Evolutionary conservation across 2,888 invertebrate species (phyloP), one percentile per base, ranked within the genome.

Genomic region (Dione juno): DNA sequence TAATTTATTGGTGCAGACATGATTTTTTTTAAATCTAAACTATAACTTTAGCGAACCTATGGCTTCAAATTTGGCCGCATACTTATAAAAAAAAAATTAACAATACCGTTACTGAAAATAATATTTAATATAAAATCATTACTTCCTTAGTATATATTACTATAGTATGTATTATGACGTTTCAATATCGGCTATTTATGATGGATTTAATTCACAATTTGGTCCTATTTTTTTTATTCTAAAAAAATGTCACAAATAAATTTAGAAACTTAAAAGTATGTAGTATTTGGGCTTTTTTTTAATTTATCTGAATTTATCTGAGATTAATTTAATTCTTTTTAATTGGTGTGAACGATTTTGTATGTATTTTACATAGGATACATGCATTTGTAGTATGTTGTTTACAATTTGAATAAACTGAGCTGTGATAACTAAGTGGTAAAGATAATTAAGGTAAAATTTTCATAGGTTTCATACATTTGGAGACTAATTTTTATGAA

Each of bases 341-440:
- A 53, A n/a, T 35, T 53, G 28, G 14, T 35, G 8, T 9, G 35
- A 9, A 53, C 9, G n/a, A 53, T 35, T 53, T 53, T 35, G 13
- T 53, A 53, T 53, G 35, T 35, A 53, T 53, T 53, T 53, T 35
- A 14, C 11, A 52, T 9, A 48, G 1, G 48, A 16, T 16, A 5
- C 3, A 48, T n/a, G 45, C 3, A n/a, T n/a, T n/a, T 11, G 11
- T 16, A 11, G 16, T 11, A 57, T 40, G 11, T 57, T 11, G 13
- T 11, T 57, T 8, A 9, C 6, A 54, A n/a, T n/a, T n/a, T n/a
- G n/a, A n/a, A n/a, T 37, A 11, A 11, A 57, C 37, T 2, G 57
- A 40, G 5, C 57, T 57, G 57, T 57, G 57, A 57, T 57, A 57
- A 40, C 13, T 57, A 40, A 57, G 11, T 40, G 57, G 57, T 40